These are phyloP conservation scores for Aleiodes leptofemur DNA, from an alignment of 2,888 invertebrate species.

Conservation along the genomic window DNA sequence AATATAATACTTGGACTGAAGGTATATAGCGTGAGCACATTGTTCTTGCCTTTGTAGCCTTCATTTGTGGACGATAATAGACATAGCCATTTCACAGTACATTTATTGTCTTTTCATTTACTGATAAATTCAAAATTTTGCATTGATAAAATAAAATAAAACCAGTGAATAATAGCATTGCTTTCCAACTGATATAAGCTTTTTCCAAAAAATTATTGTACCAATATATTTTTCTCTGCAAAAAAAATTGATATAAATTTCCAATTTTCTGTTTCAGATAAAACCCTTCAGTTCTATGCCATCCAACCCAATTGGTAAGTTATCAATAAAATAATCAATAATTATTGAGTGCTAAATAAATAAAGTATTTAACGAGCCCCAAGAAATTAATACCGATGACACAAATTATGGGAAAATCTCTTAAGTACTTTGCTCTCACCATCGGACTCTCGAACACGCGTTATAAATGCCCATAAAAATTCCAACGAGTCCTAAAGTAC, in stretches of 20 bases:
- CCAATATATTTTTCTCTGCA: no score
- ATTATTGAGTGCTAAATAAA: conserved; percentile 7
- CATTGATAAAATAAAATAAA: no score
- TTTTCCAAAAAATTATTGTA: background rate
- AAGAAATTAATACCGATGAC: conserved; percentile 24
- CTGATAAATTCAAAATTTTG: background rate
- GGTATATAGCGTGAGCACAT: conserved; percentile 41
- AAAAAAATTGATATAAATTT: background rate
- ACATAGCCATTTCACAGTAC: conserved; percentile 39
- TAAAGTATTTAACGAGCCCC: conserved; percentile 32
- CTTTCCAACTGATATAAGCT: no score
- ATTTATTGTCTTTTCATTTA: conserved; percentile 32
- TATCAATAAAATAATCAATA: background rate
- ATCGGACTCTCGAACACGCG: conserved; percentile 29
- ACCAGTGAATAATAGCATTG: no score
- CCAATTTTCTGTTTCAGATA: conserved; percentile 62
- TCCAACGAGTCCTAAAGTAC: conserved; percentile 29
- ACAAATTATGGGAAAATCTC: conserved; percentile 27
- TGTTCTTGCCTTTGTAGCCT: conserved; percentile 46
- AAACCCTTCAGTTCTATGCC: conserved; percentile 69
- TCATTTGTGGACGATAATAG: conserved; percentile 42
- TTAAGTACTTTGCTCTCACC: conserved; percentile 26
- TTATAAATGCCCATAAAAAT: conserved; percentile 41
- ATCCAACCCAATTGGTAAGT: conserved; percentile 69
- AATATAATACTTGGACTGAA: conserved; percentile 62